Percentiles rank a stretch among this genome's conserved stretches.
Conservation (phyloP, 2,797 vertebrate genomes). For the Brachyrhaphis roseni region DNA sequence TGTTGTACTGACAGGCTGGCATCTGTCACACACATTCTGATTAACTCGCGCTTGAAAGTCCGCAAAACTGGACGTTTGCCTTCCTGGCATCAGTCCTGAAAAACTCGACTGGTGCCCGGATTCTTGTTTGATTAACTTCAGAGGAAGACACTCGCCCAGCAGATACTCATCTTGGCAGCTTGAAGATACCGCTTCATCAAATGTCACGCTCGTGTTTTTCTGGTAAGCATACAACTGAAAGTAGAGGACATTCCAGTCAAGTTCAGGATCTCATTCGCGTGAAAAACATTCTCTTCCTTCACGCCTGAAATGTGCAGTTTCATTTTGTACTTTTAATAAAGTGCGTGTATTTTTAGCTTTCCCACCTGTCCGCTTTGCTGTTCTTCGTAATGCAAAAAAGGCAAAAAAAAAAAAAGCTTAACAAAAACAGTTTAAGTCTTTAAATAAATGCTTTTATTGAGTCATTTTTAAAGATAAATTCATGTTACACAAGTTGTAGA, state of each 20-base stretch:
- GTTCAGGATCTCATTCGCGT: not conserved
- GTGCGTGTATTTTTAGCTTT: not conserved
- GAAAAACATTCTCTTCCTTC: not conserved
- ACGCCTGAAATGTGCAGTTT: not conserved
- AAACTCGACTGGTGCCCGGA: not conserved
- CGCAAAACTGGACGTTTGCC: not conserved
- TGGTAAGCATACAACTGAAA: not conserved
- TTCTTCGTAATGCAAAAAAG: not conserved
- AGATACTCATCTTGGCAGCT: not conserved
- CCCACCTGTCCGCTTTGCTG: too few species aligned
- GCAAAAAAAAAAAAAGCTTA: not conserved
- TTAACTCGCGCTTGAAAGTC: not conserved
- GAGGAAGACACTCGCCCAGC: not conserved
- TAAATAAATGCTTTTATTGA: not conserved
- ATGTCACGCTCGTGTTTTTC: not conserved
- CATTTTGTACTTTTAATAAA: not conserved
- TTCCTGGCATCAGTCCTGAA: not conserved
- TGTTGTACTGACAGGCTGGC: not conserved
- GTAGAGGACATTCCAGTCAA: not conserved
- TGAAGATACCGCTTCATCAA: not conserved
- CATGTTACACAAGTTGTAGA: not conserved
- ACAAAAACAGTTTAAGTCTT: not conserved
- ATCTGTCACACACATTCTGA: not conserved
- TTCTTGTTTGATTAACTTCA: not conserved
- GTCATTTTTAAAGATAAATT: not conserved